Evolutionary conservation across 2,888 invertebrate species (phyloP), one percentile per base, ranked within the genome.

Genomic region (Drosophila affinis): DNA sequence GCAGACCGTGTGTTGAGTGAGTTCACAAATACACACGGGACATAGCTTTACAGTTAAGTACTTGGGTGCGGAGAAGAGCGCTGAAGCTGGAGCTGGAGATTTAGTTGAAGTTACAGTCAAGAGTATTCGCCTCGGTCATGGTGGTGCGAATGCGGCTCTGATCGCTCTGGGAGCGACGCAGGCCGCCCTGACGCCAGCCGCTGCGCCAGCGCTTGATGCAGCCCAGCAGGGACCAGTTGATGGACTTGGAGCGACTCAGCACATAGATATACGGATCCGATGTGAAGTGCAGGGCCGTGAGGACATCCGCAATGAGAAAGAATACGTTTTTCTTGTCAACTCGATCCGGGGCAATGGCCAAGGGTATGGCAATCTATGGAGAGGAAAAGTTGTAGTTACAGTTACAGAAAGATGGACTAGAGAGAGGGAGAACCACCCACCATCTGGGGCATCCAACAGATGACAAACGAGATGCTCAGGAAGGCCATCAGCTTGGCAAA

Each of bases 361-460:
- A 84, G 6, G 95, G 94, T 71, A 95, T 95, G 34, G 95, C 94
- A 69, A 95, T 93, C 95, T 96, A 90, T 21, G 90, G 92, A 65
- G 69, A 62, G 73, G 68, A 39, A 5, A 4, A n/a, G 39, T n/a
- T 39, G 7, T 7, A 21, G 32, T 10, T 9, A 12, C 5, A 21
- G 24, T 10, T 9, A 12, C 5, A 29, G 9, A 9, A 21, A 7
- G 24, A 6, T 4, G 17, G 7, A n/a, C 12, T 9, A 17, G 34
- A 34, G 4, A n/a, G 5, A 6, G n/a, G n/a, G n/a, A 47, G 5
- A 17, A 9, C 4, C 4, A 77, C 93, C 93, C 90, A 97, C 97
- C 96, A 97, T 95, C 92, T 97, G 97, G 27, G 97, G 97, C 93
- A 96, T 93, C 97, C 97, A 97, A 92, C 97, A 97, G 49, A 95